Conservation (phyloP, 2,797 vertebrate species). For the Fratercula arctica region DNA sequence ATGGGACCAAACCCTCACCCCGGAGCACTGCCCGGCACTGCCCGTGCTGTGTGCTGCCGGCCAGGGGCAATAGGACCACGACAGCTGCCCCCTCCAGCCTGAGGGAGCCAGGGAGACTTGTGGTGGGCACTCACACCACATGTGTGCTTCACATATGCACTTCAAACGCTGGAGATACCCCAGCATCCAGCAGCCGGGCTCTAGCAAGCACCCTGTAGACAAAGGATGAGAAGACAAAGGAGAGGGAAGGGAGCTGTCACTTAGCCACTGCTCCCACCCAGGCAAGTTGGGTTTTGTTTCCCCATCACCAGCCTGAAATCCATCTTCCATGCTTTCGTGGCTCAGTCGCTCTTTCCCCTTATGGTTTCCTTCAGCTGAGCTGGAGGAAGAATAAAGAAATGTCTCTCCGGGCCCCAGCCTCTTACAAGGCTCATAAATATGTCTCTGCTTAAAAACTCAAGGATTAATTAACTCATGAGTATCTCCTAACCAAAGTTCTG, state of each 20-base stretch:
- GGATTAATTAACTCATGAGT: slow-evolving; percentile 70
- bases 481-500: slow-evolving; percentile 48
- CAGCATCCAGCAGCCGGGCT: neutral
- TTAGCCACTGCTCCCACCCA: slow-evolving; percentile 1
- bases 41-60: neutral
- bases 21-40: neutral
- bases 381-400: slow-evolving; percentile 74
- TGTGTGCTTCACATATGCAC: neutral
- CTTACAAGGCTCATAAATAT: slow-evolving; percentile 70
- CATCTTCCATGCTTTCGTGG: slow-evolving; percentile 60
- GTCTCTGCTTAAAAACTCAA: slow-evolving; percentile 65
- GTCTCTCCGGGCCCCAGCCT: slow-evolving; percentile 60
- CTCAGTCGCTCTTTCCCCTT: slow-evolving; percentile 61
- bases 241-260: slow-evolving; percentile 8
- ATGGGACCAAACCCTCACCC: neutral
- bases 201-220: neutral
- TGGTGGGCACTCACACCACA: neutral
- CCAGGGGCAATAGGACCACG: accelerated
- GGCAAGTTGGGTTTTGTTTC: slow-evolving; percentile 24
- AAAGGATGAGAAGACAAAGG: slow-evolving; percentile 10
- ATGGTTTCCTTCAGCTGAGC: slow-evolving; percentile 75
- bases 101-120: neutral
- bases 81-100: neutral
- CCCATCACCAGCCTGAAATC: slow-evolving; percentile 49
- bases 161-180: neutral